Evolutionary conservation across 2,113 vertebrate genomes (phyloP).

Genomic region (Condylura cristata): DNA sequence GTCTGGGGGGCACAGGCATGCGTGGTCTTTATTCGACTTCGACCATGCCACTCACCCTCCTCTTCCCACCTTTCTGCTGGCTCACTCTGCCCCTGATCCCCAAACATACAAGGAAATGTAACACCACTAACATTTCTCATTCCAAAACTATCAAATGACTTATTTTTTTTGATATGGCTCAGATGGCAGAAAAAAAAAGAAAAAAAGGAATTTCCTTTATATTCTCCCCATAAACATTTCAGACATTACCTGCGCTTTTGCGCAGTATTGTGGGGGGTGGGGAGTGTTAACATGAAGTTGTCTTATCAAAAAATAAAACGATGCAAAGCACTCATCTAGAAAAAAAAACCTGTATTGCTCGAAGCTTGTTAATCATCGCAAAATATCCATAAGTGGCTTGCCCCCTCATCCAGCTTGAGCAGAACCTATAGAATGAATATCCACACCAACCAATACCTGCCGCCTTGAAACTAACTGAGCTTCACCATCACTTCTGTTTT

Average conservation of each 20-base stretch:
- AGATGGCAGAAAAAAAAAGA: conserved; percentile 27
- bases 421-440: conserved; percentile 47
- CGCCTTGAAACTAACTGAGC: conserved; percentile 61
- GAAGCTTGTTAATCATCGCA: conserved; percentile 35
- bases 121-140: not conserved
- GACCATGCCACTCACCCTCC: not conserved
- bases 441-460: conserved; percentile 44
- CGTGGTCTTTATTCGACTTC: not conserved
- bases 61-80: not conserved
- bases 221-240: not conserved
- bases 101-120: not conserved
- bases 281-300: not conserved
- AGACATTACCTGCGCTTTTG: not conserved
- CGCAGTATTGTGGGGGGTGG: not conserved
- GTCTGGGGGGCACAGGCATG: not conserved
- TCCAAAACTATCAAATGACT: not conserved
- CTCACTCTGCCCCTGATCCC: not conserved
- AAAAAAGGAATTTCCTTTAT: conserved; percentile 37
- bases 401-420: not conserved
- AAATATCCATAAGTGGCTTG: not conserved
- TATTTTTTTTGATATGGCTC: conserved; percentile 18
- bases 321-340: not conserved
- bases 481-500: conserved; percentile 63
- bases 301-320: conserved; percentile 12
- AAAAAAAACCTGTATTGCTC: not conserved